These are phyloP conservation scores for Gymnothorax javanicus DNA, from an alignment of 2,797 vertebrate species.

Conservation along the genomic window DNA sequence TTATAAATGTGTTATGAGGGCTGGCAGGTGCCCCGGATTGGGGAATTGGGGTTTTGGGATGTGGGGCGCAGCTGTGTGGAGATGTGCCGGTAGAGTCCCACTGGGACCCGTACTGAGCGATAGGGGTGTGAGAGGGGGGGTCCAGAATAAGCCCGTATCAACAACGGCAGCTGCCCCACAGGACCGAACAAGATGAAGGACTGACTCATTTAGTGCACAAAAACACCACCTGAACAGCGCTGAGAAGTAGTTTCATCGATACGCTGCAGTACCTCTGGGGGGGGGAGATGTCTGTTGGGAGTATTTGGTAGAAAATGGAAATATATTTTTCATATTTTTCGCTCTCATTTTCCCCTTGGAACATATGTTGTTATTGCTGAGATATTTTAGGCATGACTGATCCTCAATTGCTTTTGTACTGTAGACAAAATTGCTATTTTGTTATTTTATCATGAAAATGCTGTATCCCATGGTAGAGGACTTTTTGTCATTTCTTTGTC, in stretches of 20 bases:
- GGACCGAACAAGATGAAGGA: background rate
- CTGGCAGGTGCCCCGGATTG: background rate
- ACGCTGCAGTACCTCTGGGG: background rate
- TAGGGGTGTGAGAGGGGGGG: background rate
- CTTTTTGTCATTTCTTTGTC: background rate
- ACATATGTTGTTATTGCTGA: background rate
- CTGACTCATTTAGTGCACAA: background rate
- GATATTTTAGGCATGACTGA: background rate
- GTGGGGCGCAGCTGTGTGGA: background rate
- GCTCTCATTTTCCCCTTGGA: background rate
- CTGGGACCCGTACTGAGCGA: background rate
- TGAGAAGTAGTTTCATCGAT: background rate
- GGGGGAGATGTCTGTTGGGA: background rate
- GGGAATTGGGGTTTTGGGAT: background rate
- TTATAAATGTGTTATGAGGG: background rate
- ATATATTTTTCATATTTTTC: background rate
- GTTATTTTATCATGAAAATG: background rate
- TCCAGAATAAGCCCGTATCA: conserved; percentile 1
- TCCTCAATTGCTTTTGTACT: background rate
- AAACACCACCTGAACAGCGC: background rate
- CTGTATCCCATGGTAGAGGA: background rate
- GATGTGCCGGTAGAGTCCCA: background rate
- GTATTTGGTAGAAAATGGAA: background rate
- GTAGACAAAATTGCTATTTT: background rate
- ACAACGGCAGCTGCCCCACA: background rate